Base-by-base conservation (phyloP, 2,888 invertebrate species). In the Arrhopalites spinosus region DNA sequence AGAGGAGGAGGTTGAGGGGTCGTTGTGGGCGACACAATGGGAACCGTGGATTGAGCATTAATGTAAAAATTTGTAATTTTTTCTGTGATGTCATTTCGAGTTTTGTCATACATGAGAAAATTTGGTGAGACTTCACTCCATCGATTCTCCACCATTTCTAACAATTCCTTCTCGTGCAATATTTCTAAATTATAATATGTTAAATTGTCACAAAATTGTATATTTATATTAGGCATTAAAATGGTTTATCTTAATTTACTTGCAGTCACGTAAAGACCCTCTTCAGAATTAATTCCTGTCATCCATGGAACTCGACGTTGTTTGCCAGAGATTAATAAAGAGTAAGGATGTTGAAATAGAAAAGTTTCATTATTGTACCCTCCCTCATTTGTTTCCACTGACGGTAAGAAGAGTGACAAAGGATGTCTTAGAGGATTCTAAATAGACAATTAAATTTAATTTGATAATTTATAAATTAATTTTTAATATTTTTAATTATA, bases 261-360 rank as follows among this genome's bases (percentile, higher is more conserved):
- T 75, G 79, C 78, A 47, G 79, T 81, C 13, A 72, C 76, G 7
- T 67, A 71, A 11, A 81, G 68, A 3, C 79, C 80, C 64, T 80
- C 80, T 56, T 80, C 78, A 36, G 75, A 61, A 50, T 78, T 79
- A 29, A 78, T 76, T 0, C 81, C 81, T 1, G 77, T 74, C 27
- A 81, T 81, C 79, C 78, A 78, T 15, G 81, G 81, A 36, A 81
- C 59, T 47, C 71, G 61, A 2, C 30, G 67, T 74, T 80, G 78
- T 47, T 73, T 61, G 0, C 80, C 80, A 0, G 77, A 45, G n/a
- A 73, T 36, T n/a, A 81, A 73, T 17, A 80, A 66, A 1, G 79
- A 67, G 43, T 75, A 81, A 0, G 81, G 81, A 72, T 80, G 80
- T 56, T 79, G 78, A 0, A 77, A 75, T 47, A 81, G 53, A 56